A percentile compares a stretch with the other conserved stretches of the same genome.
phyloP scores from a whole-genome alignment of 2,888 invertebrate species.

The Chymomyza procnemis region DNA sequence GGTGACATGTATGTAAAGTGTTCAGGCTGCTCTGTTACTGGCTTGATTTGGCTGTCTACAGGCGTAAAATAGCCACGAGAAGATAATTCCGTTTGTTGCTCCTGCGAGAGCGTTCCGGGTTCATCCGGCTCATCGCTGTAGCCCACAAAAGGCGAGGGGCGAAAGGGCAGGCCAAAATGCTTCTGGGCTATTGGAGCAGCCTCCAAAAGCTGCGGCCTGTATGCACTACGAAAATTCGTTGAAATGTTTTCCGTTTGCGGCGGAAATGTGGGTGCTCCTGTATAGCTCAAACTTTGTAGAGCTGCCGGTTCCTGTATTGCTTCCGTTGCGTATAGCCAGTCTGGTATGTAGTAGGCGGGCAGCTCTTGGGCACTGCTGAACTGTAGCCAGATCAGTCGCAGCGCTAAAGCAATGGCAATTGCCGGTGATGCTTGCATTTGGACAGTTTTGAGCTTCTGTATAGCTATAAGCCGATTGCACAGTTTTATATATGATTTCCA shows the following conservation, averaged over 20 bases:
- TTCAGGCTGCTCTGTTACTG: conserved; percentile 8
- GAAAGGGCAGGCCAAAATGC: conserved; percentile 51
- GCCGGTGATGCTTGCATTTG: conserved; percentile 11
- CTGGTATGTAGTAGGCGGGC: conserved; percentile 19
- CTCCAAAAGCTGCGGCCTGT: conserved; percentile 1
- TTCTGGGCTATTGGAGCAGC: neutral
- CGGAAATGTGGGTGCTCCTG: neutral
- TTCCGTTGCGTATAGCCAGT: conserved; percentile 31
- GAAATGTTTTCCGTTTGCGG: neutral
- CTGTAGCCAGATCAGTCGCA: conserved; percentile 11
- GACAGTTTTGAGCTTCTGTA: conserved; percentile 12
- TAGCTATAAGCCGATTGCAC: neutral
- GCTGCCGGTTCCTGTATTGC: conserved; percentile 50
- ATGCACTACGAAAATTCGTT: neutral
- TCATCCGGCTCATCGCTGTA: conserved; percentile 43
- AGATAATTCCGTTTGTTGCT: conserved; percentile 19
- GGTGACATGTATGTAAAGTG: conserved; percentile 39
- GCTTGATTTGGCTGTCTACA: neutral
- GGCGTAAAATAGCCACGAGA: conserved; percentile 34
- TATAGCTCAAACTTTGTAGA: neutral
- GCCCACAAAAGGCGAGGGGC: conserved; percentile 65
- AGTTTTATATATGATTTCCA: conserved; percentile 1
- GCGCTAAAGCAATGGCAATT: neutral
- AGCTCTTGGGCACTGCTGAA: conserved; percentile 16
- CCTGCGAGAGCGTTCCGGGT: neutral